Percentiles rank a stretch among this genome's conserved stretches.
Evolutionary conservation across 2,113 vertebrate genomes (phyloP).

Genomic region (Brachyhypopomus occidentalis): DNA sequence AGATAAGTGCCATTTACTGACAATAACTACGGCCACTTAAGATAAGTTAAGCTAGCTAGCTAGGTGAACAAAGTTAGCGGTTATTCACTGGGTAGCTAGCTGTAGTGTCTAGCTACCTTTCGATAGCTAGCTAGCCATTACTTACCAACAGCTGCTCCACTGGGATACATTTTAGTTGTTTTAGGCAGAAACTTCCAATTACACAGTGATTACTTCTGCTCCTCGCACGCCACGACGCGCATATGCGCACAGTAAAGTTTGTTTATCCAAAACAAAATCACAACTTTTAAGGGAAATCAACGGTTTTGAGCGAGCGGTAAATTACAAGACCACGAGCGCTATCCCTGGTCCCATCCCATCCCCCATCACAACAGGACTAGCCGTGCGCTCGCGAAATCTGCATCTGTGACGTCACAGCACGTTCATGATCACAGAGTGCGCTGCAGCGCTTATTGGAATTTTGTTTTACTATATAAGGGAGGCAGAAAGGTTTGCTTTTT

Average conservation of each 20-base stretch:
- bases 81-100: conserved; percentile 5
- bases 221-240: conserved; percentile 58
- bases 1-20: not conserved
- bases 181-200: conserved; percentile 65
- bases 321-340: conserved; percentile 67
- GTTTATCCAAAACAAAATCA: conserved; percentile 37
- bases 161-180: conserved; percentile 78
- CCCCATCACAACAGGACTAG: conserved; percentile 41
- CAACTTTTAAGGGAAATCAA: conserved; percentile 54
- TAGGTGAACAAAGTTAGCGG: conserved; percentile 10
- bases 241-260: conserved; percentile 60
- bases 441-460: not conserved
- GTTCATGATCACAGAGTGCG: not conserved
- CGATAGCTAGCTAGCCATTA: conserved; percentile 31
- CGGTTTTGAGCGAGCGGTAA: conserved; percentile 68
- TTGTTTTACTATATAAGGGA: not conserved
- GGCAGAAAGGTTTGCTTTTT: not conserved
- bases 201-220: conserved; percentile 64
- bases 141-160: conserved; percentile 70
- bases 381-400: conserved; percentile 19
- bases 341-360: conserved; percentile 78
- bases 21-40: not conserved
- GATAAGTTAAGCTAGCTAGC: not conserved
- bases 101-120: not conserved
- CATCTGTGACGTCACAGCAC: no score